Base-by-base conservation (phyloP, 2,797 vertebrate species). In the Malacoctenus gilli region DNA sequence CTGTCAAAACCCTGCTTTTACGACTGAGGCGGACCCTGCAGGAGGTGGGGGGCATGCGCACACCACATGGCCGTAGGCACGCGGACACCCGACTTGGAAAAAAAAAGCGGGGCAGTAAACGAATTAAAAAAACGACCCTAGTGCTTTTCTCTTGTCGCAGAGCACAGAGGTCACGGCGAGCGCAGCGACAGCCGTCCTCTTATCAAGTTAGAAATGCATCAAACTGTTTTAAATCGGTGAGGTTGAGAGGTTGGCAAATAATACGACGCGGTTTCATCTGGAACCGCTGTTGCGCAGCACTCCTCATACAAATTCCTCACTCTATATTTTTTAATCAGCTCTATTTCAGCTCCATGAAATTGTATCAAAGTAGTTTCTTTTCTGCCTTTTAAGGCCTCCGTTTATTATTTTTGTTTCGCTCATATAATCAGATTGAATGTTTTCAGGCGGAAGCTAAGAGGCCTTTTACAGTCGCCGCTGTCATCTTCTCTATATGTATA, bases 21-120 rank as follows among this genome's bases (percentile, higher is more conserved):
- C 94, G 97, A 82, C 93, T 99, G 88, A 94, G 95, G 75, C 92
- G 95, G 75, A 93, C 95, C 61, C 93, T 99, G 50, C 96, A 99
- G 86, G 97, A 99, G 95, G 97, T 98, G 93, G 56, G 93, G 56
- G 84, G 58, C 7, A 18, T 42, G 13, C 46, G 52, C 56, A 39
- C n/a, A 14, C 10, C 51, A 51, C 48, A 21, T 35, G 32, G 10
- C 46, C 31, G 34, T 21, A 40, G 13, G 14, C 55, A 22, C 10
- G 18, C 20, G 22, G 48, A 23, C 25, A 2, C 5, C 25, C 25
- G 5, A 5, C 6, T 28, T 28, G 5, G 25, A 28, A 5, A n/a
- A n/a, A n/a, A n/a, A n/a, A n/a, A n/a, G n/a, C n/a, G n/a, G n/a
- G n/a, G n/a, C n/a, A n/a, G 51, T 50, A 15, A 39, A 60, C 11